Evolutionary conservation across 2,113 vertebrate genomes (phyloP), one percentile per base, ranked within the genome.

Genomic region (Hystrix brachyura): DNA sequence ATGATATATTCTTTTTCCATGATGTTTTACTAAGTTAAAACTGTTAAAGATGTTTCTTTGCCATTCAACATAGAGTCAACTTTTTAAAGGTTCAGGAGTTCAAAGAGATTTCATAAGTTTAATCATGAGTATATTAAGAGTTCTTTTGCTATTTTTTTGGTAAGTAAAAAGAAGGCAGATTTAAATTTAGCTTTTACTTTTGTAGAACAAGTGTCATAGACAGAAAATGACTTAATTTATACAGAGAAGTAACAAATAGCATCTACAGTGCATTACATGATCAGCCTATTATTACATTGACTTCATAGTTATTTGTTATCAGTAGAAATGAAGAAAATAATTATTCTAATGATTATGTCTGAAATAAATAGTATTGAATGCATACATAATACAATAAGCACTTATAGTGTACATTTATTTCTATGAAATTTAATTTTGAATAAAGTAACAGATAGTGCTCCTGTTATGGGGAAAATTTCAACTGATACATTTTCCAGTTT

Each of bases 181-280:
- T 93, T 79, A 91, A 95, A 60, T 46, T 87, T 88, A 79, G 27
- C 78, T 84, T 90, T 94, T 65, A 76, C 32, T 95, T 94, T 64
- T 60, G 17, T 55, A 81, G 13, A 83, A 14, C 5, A 92, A 65
- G 15, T 1, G 1, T 96, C 46, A 59, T n/a, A 95, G 67, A 59
- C 0, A 82, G 53, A 86, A 87, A 6, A 5, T 80, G 43, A 64
- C 9, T 64, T 78, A 51, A 62, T 83, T 90, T 91, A 72, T n/a
- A 51, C 14, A 69, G 4, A 92, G 53, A 96, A 93, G 46, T 78
- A 94, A 32, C 19, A n/a, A 76, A 91, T 91, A 23, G 3, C 27
- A 29, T 62, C 12, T 87, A 53, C 0, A 69, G 43, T 71, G 48
- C 84, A 53, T 95, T 97, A 60, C 51, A 46, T 88, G 76, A 81